Conservation (phyloP, 1,140 invertebrate species). For the Pomacea maculata region DNA sequence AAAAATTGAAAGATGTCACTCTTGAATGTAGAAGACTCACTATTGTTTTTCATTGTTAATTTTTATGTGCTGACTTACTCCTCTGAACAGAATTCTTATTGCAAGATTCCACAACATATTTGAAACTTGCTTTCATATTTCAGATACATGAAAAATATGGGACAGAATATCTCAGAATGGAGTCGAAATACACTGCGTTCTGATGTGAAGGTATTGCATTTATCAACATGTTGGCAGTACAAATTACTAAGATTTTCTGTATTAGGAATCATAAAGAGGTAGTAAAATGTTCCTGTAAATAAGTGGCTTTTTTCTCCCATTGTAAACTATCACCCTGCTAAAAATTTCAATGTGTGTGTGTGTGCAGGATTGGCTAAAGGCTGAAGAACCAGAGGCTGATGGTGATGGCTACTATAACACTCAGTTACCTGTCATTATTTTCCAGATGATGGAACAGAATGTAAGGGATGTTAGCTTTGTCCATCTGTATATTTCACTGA, state of each 20-base stretch:
- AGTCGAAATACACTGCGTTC: slow-evolving; percentile 91
- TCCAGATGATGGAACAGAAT: slow-evolving; percentile 98
- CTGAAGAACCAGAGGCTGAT: slow-evolving; percentile 80
- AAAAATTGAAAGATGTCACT: background rate
- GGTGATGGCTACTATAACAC: slow-evolving; percentile 85
- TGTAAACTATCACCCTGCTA: too few relatives aligned
- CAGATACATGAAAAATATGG: slow-evolving; percentile 79
- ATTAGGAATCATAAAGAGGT: too few relatives aligned
- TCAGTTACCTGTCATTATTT: slow-evolving; percentile 92
- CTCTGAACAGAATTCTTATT: background rate
- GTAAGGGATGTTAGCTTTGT: slow-evolving; percentile 49
- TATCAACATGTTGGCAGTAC: background rate
- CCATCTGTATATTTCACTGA: background rate
- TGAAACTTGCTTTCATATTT: slow-evolving; percentile 33
- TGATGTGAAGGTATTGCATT: slow-evolving; percentile 76
- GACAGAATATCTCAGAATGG: slow-evolving; percentile 93
- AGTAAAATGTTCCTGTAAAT: too few relatives aligned
- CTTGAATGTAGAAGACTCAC: background rate
- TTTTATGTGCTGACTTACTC: too few relatives aligned
- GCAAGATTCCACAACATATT: background rate
- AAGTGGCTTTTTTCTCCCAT: too few relatives aligned
- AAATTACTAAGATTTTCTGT: too few relatives aligned
- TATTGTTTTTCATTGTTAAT: too few relatives aligned
- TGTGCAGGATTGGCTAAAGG: slow-evolving; percentile 79
- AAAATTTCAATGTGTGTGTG: too few relatives aligned